Evolutionary conservation across 2,888 invertebrate genomes (phyloP), one percentile per base, ranked within the genome.

Genomic region (Drosophila kuntzei): DNA sequence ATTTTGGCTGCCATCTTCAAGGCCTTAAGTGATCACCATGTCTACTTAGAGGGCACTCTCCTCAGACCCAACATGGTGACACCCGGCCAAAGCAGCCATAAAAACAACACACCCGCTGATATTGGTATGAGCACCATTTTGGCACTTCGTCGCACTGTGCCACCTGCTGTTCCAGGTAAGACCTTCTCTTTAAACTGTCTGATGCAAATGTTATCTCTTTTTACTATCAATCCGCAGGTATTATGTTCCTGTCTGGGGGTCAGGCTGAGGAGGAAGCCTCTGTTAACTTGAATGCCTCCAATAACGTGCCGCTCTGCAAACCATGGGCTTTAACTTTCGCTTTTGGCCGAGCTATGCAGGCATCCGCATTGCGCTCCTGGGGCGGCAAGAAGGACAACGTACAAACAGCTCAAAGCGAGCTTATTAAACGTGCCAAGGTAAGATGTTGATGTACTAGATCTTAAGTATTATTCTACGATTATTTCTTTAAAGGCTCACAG

Each of bases 31-130:
- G 99, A 99, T 92, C 99, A 99, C 92, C 97, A 99, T 92, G 98
- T 99, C 62, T 99, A 95, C 94, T 94, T 99, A 83, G 99, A 99
- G 93, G 99, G 99, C 74, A 98, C 98, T 7, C 95, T 99, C 20
- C 94, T 99, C 87, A 99, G 99, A 93, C 99, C 99, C 53, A 99
- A 99, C 94, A 99, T 99, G 99, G 98, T 99, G 32, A 98, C 97
- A 47, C 95, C 97, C 58, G 98, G 98, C 63, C 97, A 97, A 93
- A 94, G 94, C 27, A 95, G 95, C 93, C 91, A 95, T 75, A 96
- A 94, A 87, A 95, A 94, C 79, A 95, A 95, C 91, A 94, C 95
- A 8, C 94, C 98, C 0, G 94, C 95, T 88, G 96, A 99, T 89
- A 95, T 98, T 76, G 99, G 97, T 9, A 93, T 95, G 70, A 98